Base-by-base conservation (phyloP, 2,888 invertebrate genomes). In the Dione juno region DNA sequence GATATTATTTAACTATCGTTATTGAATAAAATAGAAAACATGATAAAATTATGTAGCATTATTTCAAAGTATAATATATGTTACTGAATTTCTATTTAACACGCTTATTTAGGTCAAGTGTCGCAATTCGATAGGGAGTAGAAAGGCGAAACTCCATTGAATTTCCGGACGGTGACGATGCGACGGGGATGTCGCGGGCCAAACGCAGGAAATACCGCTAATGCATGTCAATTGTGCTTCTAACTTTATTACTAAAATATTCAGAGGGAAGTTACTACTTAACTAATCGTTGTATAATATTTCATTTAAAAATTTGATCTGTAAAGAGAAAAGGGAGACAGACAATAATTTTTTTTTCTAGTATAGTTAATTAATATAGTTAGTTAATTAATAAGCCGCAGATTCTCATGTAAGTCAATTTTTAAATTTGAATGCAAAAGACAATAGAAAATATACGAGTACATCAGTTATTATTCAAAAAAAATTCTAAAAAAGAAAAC, bases 161-260 rank as follows among this genome's bases (percentile, higher is more conserved):
- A 90, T 92, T 92, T 92, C 92, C 92, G 90, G 87, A 75, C 84
- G 81, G 84, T 90, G 90, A 90, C 82, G 86, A 89, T 81, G 79
- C 89, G 84, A 82, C 81, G 82, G 80, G 79, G 86, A 88, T 81
- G 80, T 89, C 84, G 82, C 81, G 82, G 80, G 79, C 81, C 84
- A 82, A 85, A 85, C 86, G 86, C 81, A 81, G 92, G 92, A 92
- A 89, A 90, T 88, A 86, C 86, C 82, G 85, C 82, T 91, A 92
- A 92, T 92, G 91, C 92, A 91, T 89, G 89, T 87, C 92, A 91
- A 92, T 92, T 92, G 86, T 83, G 80, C 84, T 87, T 86, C 83
- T 85, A 84, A 90, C 76, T 73, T 74, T 67, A 73, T 76, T 73
- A 75, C 71, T 66, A 68, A 58, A 75, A 74, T 72, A 69, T 73